A percentile compares a stretch with the other conserved stretches of the same genome.
These are phyloP conservation scores for Idaea biselata DNA, from an alignment of 2,888 invertebrate species.

Conservation along the genomic window DNA sequence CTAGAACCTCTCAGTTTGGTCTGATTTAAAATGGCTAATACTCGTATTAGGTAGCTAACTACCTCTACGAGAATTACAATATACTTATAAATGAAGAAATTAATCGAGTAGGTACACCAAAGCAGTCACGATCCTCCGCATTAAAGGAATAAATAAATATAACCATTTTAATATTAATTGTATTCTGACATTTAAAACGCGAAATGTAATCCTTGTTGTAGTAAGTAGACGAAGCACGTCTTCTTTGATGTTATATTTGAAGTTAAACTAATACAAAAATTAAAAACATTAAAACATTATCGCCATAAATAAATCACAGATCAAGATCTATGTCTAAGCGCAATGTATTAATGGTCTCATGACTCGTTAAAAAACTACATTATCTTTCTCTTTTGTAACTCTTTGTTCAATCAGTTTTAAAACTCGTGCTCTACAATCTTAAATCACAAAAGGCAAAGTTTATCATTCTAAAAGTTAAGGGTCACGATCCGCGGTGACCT, in stretches of 20 bases:
- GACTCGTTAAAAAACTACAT: too few relatives aligned
- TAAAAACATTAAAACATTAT: neutral
- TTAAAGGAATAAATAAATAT: neutral
- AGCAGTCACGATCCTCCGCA: too few relatives aligned
- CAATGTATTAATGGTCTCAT: too few relatives aligned
- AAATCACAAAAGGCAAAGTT: constrained; percentile 51
- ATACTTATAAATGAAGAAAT: too few relatives aligned
- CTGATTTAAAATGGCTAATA: too few relatives aligned
- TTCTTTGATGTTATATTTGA: neutral
- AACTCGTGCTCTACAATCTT: constrained; percentile 33
- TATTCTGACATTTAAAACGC: neutral
- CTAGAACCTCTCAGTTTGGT: too few relatives aligned
- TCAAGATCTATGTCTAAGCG: too few relatives aligned
- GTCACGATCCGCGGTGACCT: constrained; percentile 46
- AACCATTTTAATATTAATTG: neutral
- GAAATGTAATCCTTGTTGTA: neutral
- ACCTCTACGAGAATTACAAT: too few relatives aligned
- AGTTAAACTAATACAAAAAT: neutral
- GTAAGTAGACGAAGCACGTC: constrained; percentile 3
- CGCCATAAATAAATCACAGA: neutral
- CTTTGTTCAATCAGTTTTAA: constrained; percentile 25
- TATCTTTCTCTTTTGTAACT: too few relatives aligned
- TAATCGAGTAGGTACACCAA: too few relatives aligned
- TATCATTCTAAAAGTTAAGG: constrained; percentile 46
- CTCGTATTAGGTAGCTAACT: too few relatives aligned